Evolutionary conservation across 2,888 invertebrate species (phyloP).

Genomic region (Andrena dorsata): DNA sequence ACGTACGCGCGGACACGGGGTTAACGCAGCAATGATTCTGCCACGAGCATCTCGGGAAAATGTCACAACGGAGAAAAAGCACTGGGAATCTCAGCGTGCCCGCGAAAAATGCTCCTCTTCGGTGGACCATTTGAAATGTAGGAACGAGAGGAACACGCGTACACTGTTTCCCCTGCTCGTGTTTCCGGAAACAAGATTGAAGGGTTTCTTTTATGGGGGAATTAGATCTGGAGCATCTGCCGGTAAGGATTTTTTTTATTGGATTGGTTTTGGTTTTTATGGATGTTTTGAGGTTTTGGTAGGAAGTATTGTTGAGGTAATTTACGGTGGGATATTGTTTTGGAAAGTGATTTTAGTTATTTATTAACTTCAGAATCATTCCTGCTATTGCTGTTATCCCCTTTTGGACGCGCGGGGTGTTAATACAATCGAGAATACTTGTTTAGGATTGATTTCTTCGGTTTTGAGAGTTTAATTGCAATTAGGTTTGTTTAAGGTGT

Average conservation of each 20-base stretch:
- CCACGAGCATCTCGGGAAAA: neutral
- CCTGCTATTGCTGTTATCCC: neutral
- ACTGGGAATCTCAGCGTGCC: neutral
- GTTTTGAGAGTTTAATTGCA: too few species aligned
- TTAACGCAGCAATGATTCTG: slow-evolving; percentile 22
- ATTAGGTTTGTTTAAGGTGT: neutral
- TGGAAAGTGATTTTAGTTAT: neutral
- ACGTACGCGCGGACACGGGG: slow-evolving; percentile 9
- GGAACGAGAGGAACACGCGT: neutral
- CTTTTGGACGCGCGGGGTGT: slow-evolving; percentile 22
- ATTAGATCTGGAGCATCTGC: too few species aligned
- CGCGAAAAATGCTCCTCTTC: neutral
- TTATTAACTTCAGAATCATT: slow-evolving; percentile 25
- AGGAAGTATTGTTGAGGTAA: neutral
- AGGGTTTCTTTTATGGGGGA: neutral
- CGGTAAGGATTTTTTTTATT: neutral
- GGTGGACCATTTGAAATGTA: slow-evolving; percentile 19
- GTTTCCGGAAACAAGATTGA: slow-evolving; percentile 5
- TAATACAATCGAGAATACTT: slow-evolving; percentile 19
- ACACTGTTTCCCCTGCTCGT: neutral
- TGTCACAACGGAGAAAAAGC: too few species aligned
- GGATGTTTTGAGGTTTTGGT: neutral
- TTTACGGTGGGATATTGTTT: neutral
- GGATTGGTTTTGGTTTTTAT: neutral
- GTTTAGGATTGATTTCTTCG: neutral